Conservation (phyloP, 2,888 invertebrate genomes). For the Melanophora roralis region DNA sequence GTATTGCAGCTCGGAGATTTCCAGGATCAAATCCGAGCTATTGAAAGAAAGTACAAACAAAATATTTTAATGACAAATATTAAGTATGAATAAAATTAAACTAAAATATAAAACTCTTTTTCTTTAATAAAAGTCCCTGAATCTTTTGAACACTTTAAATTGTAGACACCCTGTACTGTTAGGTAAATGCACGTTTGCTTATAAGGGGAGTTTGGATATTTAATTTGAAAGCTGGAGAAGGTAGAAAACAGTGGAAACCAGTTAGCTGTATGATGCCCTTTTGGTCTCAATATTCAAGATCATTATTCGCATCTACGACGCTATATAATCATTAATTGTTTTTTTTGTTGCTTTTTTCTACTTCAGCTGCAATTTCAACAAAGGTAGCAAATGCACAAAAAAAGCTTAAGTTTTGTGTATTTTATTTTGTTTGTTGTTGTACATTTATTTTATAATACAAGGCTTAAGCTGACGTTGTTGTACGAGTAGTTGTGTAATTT, state of each 20-base stretch:
- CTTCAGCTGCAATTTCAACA: constrained; percentile 50
- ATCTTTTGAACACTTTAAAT: neutral
- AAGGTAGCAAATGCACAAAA: constrained; percentile 42
- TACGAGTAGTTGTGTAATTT: constrained; percentile 31
- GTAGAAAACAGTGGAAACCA: neutral
- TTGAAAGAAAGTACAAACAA: no score
- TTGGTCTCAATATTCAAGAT: constrained; percentile 29
- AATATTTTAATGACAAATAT: no score
- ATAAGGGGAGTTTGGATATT: neutral
- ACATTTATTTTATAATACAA: constrained; percentile 33
- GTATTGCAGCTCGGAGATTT: no score
- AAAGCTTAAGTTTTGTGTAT: constrained; percentile 4
- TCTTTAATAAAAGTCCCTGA: no score
- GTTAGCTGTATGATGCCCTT: no score
- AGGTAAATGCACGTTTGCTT: neutral
- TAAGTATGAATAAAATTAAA: no score
- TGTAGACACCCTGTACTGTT: neutral
- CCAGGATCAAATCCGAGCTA: no score
- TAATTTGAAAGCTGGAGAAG: neutral
- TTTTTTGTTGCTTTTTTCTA: constrained; percentile 38
- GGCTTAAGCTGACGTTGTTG: constrained; percentile 24
- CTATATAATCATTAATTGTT: constrained; percentile 27
- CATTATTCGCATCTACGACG: constrained; percentile 40
- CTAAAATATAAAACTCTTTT: no score
- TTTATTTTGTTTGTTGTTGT: neutral